Evolutionary conservation across 1,140 invertebrate genomes (phyloP).

Genomic region (Microplitis mediator): DNA sequence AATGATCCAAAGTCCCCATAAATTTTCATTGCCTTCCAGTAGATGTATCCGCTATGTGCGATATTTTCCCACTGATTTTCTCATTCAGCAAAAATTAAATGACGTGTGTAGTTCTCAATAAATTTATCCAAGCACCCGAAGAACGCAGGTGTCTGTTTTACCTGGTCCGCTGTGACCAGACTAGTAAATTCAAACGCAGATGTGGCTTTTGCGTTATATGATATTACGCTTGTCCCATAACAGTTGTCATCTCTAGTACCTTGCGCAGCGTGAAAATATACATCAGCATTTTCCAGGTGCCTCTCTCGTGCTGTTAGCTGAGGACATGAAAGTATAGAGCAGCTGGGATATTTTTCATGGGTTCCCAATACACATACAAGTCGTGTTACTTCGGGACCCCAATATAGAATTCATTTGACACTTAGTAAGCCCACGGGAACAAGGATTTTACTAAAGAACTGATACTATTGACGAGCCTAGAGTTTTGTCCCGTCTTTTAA

Average conservation of each 20-base stretch:
- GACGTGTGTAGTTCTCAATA: background rate
- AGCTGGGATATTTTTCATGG: slow-evolving; percentile 41
- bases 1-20: too few species aligned
- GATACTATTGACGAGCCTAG: slow-evolving; percentile 18
- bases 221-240: slow-evolving; percentile 20
- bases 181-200: slow-evolving; percentile 25
- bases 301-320: slow-evolving; percentile 41
- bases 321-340: slow-evolving; percentile 33
- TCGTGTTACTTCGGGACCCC: too few species aligned
- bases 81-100: background rate
- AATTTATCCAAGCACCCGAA: too few species aligned
- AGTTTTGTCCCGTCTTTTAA: slow-evolving; percentile 32
- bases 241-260: slow-evolving; percentile 16
- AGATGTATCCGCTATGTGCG: too few species aligned
- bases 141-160: slow-evolving; percentile 12
- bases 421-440: slow-evolving; percentile 42
- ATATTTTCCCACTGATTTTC: background rate
- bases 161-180: background rate
- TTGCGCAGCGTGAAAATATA: slow-evolving; percentile 41
- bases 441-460: slow-evolving; percentile 29
- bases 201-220: slow-evolving; percentile 12
- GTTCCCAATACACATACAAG: slow-evolving; percentile 21
- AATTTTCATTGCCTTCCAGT: too few species aligned
- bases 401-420: slow-evolving; percentile 47
- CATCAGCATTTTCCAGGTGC: slow-evolving; percentile 46